These are phyloP conservation scores for Chloropsis cyanopogon DNA, from an alignment of 2,113 vertebrate genomes.

Conservation along the genomic window DNA sequence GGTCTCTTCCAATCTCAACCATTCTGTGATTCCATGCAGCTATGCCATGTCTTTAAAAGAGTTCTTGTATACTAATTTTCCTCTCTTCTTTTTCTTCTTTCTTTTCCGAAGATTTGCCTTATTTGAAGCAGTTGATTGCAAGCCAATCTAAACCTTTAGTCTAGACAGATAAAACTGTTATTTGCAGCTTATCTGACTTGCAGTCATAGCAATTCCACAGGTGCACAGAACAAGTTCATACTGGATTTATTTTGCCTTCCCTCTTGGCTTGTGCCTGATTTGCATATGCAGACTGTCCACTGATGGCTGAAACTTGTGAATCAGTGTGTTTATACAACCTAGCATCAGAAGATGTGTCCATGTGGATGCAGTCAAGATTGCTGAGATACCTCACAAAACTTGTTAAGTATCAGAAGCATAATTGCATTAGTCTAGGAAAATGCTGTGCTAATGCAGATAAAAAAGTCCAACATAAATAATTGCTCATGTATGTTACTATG, in stretches of 20 bases:
- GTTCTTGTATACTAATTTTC: neutral
- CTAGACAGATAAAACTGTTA: constrained; percentile 53
- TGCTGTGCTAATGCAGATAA: neutral
- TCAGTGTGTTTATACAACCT: neutral
- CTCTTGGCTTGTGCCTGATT: neutral
- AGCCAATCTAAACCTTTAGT: constrained; percentile 44
- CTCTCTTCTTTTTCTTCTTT: neutral
- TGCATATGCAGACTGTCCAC: neutral
- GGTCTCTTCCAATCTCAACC: neutral
- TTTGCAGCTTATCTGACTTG: constrained; percentile 28
- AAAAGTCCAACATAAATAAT: neutral
- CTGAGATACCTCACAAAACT: neutral
- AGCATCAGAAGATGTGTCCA: neutral
- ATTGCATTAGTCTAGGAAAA: neutral
- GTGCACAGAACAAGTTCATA: constrained; percentile 6
- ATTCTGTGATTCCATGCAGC: neutral
- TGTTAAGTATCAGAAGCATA: neutral
- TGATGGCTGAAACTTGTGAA: neutral
- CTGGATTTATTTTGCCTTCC: constrained; percentile 25
- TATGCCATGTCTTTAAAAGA: neutral
- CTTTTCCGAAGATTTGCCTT: neutral
- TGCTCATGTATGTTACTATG: neutral
- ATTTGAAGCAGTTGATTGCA: neutral
- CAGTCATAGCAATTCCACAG: constrained; percentile 20
- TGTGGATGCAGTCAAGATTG: neutral